These are phyloP conservation scores for Ameiurus melas DNA, from an alignment of 2,113 vertebrate species.

Conservation along the genomic window DNA sequence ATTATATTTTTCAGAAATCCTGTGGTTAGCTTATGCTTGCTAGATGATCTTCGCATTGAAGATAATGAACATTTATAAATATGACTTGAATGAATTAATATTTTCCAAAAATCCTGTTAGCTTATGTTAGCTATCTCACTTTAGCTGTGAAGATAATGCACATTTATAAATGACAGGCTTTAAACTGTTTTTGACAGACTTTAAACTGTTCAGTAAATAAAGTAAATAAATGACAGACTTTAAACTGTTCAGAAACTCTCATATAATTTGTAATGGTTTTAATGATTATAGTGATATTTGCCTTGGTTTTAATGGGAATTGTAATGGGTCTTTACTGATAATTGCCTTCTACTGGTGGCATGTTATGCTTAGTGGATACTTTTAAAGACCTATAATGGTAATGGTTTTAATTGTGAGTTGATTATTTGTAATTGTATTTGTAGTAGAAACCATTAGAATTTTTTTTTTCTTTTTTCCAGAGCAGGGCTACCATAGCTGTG, in stretches of 20 bases:
- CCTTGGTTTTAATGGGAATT: no score
- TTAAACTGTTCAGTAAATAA: no score
- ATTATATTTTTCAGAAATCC: not conserved
- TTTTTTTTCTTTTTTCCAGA: no score
- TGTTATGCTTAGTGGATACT: no score
- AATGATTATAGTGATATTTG: no score
- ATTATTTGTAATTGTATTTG: no score
- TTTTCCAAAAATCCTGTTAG: not conserved
- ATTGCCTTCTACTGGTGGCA: no score
- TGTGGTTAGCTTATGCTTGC: not conserved
- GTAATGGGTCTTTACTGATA: no score
- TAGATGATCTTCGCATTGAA: not conserved
- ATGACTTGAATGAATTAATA: not conserved
- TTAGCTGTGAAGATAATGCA: not conserved
- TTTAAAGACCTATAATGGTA: no score
- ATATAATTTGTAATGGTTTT: no score
- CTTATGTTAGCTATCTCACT: not conserved
- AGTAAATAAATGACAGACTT: not conserved
- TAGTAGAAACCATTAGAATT: no score
- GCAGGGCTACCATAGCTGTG: not conserved
- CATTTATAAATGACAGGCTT: not conserved
- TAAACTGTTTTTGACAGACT: not conserved
- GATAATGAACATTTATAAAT: not conserved
- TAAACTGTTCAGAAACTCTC: not conserved
- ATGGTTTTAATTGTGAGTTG: no score